Evolutionary conservation across 2,888 invertebrate genomes (phyloP).

Genomic region (Amphiduros pacificus): DNA sequence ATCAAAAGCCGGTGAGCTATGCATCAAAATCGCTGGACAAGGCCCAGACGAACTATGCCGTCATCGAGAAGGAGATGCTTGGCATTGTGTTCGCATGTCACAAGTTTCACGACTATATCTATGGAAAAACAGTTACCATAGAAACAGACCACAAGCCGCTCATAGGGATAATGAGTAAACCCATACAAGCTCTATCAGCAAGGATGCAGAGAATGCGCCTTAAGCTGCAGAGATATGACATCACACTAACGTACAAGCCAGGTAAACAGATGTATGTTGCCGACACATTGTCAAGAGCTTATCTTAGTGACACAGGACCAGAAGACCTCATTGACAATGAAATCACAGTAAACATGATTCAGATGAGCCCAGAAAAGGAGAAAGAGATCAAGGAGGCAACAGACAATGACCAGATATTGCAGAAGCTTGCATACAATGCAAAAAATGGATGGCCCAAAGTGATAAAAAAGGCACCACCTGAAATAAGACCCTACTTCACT

Average conservation of each 20-base stretch:
- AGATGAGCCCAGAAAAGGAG: too few relatives aligned
- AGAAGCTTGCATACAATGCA: neutral
- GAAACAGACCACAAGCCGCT: constrained; percentile 34
- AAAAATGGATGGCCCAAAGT: neutral
- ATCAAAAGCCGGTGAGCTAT: constrained; percentile 28
- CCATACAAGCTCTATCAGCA: constrained; percentile 24
- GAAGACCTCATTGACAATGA: too few relatives aligned
- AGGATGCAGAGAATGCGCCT: constrained; percentile 35
- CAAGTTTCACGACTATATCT: constrained; percentile 12
- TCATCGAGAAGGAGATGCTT: constrained; percentile 3
- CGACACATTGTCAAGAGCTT: too few relatives aligned
- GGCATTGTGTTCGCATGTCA: neutral
- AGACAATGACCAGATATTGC: neutral
- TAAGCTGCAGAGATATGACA: constrained; percentile 23
- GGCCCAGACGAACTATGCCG: constrained; percentile 9
- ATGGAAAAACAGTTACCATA: constrained; percentile 1
- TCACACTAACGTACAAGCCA: neutral
- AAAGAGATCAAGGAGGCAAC: constrained; percentile 7
- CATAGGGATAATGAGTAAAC: constrained; percentile 27
- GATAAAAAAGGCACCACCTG: constrained; percentile 2
- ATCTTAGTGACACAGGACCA: too few relatives aligned
- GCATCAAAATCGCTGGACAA: constrained; percentile 19
- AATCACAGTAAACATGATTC: too few relatives aligned
- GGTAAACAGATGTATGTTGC: constrained; percentile 9
- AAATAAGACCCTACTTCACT: constrained; percentile 24